A percentile compares a stretch with the other conserved stretches of the same genome.
Conservation (phyloP, 2,888 invertebrate species). For the Diarsia mendica region DNA sequence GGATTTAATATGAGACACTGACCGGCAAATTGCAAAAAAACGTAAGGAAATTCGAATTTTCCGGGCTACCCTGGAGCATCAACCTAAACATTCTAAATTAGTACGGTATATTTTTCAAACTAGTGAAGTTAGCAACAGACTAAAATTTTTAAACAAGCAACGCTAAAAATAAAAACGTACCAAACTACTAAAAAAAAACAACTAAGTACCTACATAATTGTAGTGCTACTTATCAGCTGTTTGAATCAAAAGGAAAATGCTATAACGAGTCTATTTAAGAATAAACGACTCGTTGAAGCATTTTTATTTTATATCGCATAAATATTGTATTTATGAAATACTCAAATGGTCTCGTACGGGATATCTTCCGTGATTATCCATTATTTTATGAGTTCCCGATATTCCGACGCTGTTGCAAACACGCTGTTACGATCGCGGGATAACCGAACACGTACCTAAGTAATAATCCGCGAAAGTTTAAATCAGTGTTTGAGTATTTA, state of each 20-base stretch:
- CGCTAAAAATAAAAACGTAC: conserved; percentile 21
- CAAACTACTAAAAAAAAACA: conserved; percentile 2
- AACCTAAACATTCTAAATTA: too few relatives aligned
- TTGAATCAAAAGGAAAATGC: conserved; percentile 41
- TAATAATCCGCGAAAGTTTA: too few relatives aligned
- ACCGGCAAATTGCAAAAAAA: too few relatives aligned
- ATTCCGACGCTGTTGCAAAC: too few relatives aligned
- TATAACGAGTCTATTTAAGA: conserved; percentile 14
- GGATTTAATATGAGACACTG: too few relatives aligned
- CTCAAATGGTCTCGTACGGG: neutral
- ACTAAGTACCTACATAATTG: conserved; percentile 17
- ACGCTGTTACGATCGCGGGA: too few relatives aligned
- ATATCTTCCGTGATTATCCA: too few relatives aligned
- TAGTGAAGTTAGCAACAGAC: conserved; percentile 8
- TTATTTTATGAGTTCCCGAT: too few relatives aligned
- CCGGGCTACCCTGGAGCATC: too few relatives aligned
- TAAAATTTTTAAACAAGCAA: conserved; percentile 9
- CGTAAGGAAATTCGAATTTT: too few relatives aligned
- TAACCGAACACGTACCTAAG: neutral
- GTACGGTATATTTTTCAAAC: too few relatives aligned
- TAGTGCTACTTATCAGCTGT: conserved; percentile 45
- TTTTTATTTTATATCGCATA: neutral
- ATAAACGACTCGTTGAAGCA: neutral
- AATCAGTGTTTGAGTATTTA: neutral
- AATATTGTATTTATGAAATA: neutral